Evolutionary conservation across 1,140 invertebrate genomes (phyloP).

Genomic region (Lutraria rhynchaena): DNA sequence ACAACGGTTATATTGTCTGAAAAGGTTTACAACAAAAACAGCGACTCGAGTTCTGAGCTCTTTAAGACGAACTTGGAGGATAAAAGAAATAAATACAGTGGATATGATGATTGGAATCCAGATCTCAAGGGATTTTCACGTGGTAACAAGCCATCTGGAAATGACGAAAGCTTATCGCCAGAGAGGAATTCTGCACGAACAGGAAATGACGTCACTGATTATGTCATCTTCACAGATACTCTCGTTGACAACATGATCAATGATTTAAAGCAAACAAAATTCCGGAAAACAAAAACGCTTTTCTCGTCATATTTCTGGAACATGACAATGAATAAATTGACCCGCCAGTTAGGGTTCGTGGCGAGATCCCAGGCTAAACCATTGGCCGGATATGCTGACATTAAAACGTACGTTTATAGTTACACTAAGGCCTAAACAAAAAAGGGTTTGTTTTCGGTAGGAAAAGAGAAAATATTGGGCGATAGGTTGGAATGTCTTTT

Average conservation of each 20-base stretch:
- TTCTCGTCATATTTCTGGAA: constrained; percentile 23
- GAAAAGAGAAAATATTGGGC: no score
- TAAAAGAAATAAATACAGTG: not conserved
- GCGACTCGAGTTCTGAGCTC: constrained; percentile 7
- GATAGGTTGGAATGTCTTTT: no score
- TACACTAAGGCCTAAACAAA: no score
- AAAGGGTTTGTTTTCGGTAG: no score
- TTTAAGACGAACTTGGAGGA: not conserved
- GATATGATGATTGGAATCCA: no score
- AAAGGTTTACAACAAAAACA: constrained; percentile 39
- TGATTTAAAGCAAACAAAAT: not conserved
- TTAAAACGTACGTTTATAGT: constrained; percentile 30
- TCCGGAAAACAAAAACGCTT: not conserved
- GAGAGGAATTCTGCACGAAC: not conserved
- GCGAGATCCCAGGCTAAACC: not conserved
- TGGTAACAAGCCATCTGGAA: not conserved
- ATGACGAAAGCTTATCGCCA: not conserved
- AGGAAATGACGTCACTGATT: not conserved
- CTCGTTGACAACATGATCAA: constrained; percentile 9
- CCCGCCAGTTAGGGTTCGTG: not conserved
- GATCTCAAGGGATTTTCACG: no score
- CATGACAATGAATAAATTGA: not conserved
- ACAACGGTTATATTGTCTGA: constrained; percentile 24
- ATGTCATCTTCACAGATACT: not conserved
- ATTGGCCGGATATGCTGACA: not conserved